Base-by-base conservation (phyloP, 2,888 invertebrate species). In the Dynastes tityus region DNA sequence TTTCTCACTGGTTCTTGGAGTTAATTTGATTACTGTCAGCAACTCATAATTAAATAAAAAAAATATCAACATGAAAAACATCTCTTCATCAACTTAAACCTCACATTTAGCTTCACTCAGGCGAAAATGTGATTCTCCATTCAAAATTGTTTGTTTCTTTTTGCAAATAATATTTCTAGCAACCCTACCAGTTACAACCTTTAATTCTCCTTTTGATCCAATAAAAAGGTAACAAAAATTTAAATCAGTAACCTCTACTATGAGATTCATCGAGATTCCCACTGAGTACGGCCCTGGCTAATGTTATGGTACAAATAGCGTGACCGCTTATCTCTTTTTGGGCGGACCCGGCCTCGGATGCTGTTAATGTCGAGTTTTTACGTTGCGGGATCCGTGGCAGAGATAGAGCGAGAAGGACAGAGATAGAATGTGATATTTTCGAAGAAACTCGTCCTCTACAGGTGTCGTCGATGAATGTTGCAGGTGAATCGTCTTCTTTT, bases 301-400 rank as follows among this genome's bases (percentile, higher is more conserved):
- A 68, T 68, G 68, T 68, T 68, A 68, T 68, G 68, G 68, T 68
- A 51, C 27, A 29, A 27, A 29, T 68, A 68, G 29, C 68, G 51
- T 68, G 68, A 68, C 68, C 45, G 49, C 29, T 68, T 68, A 68
- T 68, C 68, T 53, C 29, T 68, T 68, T 68, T 68, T 27, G 68
- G 49, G 49, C 16, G 68, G 68, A 51, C 68, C 29, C 51, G 51
- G 3, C 51, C 40, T 68, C 68, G 49, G 51, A 51, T 51, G 68
- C 68, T 29, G 68, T 68, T 45, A 68, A 68, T 51, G 68, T 68
- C 22, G 51, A 27, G 51, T 51, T 51, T 68, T 40, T 49, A n/a
- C 51, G 29, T 51, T 51, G 22, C 68, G 51, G 51, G 49, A 29
- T 27, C 55, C 22, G 55, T 0, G 8, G 8, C 22, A 2, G 5